These are phyloP conservation scores for Spodoptera picta DNA, from an alignment of 2,888 invertebrate species.

Conservation along the genomic window DNA sequence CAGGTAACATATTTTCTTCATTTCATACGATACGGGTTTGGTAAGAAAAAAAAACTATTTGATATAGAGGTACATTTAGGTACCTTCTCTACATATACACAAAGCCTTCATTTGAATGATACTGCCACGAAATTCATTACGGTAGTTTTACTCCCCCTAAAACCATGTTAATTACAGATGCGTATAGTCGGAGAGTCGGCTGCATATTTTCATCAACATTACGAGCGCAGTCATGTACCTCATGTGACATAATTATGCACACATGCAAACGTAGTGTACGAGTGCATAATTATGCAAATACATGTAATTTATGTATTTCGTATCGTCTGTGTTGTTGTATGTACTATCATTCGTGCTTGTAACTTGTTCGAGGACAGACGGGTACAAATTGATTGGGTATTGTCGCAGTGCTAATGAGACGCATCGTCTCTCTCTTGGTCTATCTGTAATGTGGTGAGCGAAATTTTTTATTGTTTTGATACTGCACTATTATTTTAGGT, in stretches of 20 bases:
- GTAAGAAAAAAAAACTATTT: neutral
- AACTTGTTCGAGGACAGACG: constrained; percentile 28
- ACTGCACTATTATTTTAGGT: constrained; percentile 5
- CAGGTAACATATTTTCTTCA: constrained; percentile 31
- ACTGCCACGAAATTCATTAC: too few species aligned
- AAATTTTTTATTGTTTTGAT: constrained; percentile 25
- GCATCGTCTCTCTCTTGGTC: neutral
- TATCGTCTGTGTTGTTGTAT: constrained; percentile 29
- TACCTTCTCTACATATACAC: neutral
- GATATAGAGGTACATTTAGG: too few species aligned
- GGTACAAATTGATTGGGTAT: constrained; percentile 21
- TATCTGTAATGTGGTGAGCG: constrained; percentile 35
- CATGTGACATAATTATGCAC: constrained; percentile 7
- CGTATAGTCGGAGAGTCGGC: constrained; percentile 6
- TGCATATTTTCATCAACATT: constrained; percentile 10
- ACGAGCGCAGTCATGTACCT: constrained; percentile 16
- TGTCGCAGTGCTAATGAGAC: neutral
- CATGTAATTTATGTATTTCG: constrained; percentile 37
- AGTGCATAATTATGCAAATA: constrained; percentile 50
- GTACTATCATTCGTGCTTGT: constrained; percentile 38
- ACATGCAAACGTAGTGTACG: constrained; percentile 12
- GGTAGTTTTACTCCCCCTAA: too few species aligned
- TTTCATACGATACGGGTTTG: neutral
- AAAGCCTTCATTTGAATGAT: neutral
- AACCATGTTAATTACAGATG: neutral